Conservation (phyloP, 2,113 vertebrate genomes). For the Empidonax traillii region DNA sequence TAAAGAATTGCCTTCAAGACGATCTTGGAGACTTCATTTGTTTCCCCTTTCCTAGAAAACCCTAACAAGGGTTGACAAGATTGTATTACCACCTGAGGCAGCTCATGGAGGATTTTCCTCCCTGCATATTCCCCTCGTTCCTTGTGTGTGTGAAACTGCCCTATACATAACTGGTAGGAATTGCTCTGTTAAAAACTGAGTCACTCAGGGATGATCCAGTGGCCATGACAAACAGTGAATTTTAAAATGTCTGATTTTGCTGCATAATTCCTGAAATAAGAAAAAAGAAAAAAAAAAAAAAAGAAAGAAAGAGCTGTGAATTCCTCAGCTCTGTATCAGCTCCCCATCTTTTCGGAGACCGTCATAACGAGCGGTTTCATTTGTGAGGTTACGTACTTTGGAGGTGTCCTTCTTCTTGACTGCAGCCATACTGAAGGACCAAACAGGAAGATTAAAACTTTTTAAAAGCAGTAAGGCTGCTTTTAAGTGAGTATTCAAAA, state of each 20-base stretch:
- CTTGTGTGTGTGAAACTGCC: background rate
- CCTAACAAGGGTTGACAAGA: background rate
- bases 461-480: background rate
- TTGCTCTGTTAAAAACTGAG: background rate
- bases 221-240: background rate
- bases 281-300: too few relatives aligned
- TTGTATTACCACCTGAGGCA: background rate
- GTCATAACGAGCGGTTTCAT: background rate
- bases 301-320: background rate
- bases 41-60: background rate
- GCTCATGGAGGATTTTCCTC: background rate
- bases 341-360: background rate
- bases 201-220: background rate
- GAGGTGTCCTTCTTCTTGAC: background rate
- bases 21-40: background rate
- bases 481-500: background rate
- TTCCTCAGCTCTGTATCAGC: background rate
- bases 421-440: background rate
- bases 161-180: background rate
- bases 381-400: background rate
- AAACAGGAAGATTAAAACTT: background rate
- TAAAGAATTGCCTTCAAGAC: background rate
- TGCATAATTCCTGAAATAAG: background rate
- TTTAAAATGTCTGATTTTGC: background rate
- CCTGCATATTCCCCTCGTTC: rapidly evolving